Base-by-base conservation (phyloP, 2,113 vertebrate genomes). In the Alligator sinensis region DNA sequence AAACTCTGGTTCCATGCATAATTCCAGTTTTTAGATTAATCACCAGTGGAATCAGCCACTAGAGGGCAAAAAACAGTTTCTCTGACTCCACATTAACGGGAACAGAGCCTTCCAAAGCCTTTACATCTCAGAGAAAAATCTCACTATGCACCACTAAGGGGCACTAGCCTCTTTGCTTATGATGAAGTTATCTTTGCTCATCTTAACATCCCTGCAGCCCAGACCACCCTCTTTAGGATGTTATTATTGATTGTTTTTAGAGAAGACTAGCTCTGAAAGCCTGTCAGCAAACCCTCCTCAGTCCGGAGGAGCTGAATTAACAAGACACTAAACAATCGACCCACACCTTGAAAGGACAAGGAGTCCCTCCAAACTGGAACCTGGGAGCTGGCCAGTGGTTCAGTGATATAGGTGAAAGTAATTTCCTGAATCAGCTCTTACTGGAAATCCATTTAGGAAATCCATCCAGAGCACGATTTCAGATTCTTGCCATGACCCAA, bases 111-210 rank as follows among this genome's bases (percentile, higher is more conserved):
- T 47, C 6, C 30, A 38, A 25, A 77, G 38, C 4, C 14, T 16
- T 25, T 55, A n/a, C 27, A 18, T 30, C 28, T 47, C 47, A 47
- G 8, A 47, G 79, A 0, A 89, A 89, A 28, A 21, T 82, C 22
- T 57, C 84, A 11, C 30, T 57, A 11, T 72, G 3, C 90, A 21
- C 89, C 97, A 89, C 92, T 79, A 97, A 96, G 38, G 90, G 96
- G 97, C 79, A 96, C 97, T 91, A 89, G 79, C 82, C 59, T 57
- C 92, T 58, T 84, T 63, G 57, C 62, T 95, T 80, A 64, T 15
- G 47, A 47, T 9, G 47, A 47, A 76, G 30, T 10, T 17, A 68
- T 17, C 64, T 68, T 64, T n/a, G 63, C 27, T 21, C 72, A 34
- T 75, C 72, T 75, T 22, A 30, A 5, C 38, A 24, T 28, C 9